These are phyloP conservation scores for Aldabrachelys gigantea DNA, from an alignment of 2,113 vertebrate species.

Conservation along the genomic window DNA sequence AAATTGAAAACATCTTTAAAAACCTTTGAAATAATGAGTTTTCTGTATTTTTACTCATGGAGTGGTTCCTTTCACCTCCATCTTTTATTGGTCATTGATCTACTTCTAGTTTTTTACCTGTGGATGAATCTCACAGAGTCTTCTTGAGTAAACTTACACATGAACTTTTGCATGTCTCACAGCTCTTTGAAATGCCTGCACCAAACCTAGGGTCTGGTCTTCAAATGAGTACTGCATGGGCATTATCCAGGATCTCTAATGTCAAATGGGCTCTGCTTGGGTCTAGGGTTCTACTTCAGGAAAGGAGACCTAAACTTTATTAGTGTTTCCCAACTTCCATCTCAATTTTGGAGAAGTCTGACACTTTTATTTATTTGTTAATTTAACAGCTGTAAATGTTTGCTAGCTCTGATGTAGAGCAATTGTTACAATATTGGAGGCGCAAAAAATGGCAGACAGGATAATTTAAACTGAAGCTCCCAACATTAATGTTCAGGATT, in stretches of 20 bases:
- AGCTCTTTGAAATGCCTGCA: neutral
- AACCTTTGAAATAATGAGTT: neutral
- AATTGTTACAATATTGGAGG: conserved; percentile 55
- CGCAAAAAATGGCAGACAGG: conserved; percentile 38
- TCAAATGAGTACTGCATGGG: neutral
- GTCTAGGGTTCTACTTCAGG: neutral
- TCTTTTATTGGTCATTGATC: neutral
- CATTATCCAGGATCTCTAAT: neutral
- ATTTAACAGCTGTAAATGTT: conserved; percentile 18
- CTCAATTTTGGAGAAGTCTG: conserved; percentile 46
- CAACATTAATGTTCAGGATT: conserved; percentile 48
- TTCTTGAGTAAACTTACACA: neutral
- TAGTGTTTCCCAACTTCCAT: neutral
- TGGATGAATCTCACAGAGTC: neutral
- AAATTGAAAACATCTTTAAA: neutral
- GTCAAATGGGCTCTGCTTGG: neutral
- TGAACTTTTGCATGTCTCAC: neutral
- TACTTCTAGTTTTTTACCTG: neutral
- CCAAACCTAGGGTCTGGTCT: neutral
- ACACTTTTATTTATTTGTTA: neutral
- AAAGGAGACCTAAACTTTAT: conserved; percentile 34
- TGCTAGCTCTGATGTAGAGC: conserved; percentile 58
- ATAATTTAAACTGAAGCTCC: conserved; percentile 53
- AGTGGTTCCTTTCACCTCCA: neutral
- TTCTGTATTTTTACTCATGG: neutral